Percentiles rank a stretch among this genome's conserved stretches.
Conservation (phyloP, 2,888 invertebrate genomes). For the Leucophenga montana region DNA sequence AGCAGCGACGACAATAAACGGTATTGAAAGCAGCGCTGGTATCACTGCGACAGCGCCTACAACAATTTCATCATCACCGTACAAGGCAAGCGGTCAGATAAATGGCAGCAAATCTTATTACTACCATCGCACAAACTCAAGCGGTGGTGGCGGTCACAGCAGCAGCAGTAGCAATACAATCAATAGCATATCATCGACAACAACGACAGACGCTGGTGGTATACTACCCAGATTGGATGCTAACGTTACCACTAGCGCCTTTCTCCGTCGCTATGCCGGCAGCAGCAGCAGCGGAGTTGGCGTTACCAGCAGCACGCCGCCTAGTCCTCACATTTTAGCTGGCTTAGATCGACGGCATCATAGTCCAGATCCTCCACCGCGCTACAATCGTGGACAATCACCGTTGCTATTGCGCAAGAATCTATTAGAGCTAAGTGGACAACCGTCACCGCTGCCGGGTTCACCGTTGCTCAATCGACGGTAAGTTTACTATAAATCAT, state of each 20-base stretch:
- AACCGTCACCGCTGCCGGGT: slow-evolving; percentile 61
- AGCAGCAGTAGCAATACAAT: slow-evolving; percentile 62
- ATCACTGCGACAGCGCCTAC: slow-evolving; percentile 40
- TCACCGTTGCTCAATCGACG: slow-evolving; percentile 76
- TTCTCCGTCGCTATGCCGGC: slow-evolving; percentile 62
- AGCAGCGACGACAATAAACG: not conserved
- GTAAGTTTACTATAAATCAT: slow-evolving; percentile 63
- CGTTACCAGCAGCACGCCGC: slow-evolving; percentile 52
- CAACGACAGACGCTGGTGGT: slow-evolving; percentile 48
- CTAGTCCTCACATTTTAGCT: slow-evolving; percentile 64
- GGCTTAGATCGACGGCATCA: slow-evolving; percentile 74
- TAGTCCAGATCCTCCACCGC: slow-evolving; percentile 78
- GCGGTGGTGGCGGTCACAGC: slow-evolving; percentile 39
- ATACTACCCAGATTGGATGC: not conserved
- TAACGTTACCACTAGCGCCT: slow-evolving; percentile 37
- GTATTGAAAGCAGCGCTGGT: not conserved
- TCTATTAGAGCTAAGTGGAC: slow-evolving; percentile 75
- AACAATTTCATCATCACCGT: slow-evolving; percentile 40
- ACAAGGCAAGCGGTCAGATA: slow-evolving; percentile 16
- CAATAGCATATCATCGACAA: slow-evolving; percentile 66
- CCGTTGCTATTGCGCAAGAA: slow-evolving; percentile 78
- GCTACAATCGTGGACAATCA: slow-evolving; percentile 73
- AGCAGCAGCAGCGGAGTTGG: slow-evolving; percentile 48
- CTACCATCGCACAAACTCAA: slow-evolving; percentile 66
- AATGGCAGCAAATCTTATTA: slow-evolving; percentile 54